phyloP scores from a whole-genome alignment of 2,113 vertebrate genomes.

The Barbus barbus region DNA sequence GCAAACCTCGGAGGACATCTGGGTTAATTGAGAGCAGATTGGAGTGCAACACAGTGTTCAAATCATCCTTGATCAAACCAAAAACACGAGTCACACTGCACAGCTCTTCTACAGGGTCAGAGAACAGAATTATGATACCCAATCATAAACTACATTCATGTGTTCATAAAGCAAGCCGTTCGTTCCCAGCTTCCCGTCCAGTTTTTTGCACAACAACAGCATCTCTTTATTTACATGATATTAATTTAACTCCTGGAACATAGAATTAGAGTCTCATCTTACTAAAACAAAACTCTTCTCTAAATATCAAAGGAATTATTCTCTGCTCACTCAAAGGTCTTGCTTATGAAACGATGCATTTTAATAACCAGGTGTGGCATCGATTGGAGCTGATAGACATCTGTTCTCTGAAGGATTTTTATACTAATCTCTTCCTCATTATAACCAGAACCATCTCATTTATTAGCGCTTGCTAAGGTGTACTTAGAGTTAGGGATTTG shows the following conservation, averaged over 20 bases:
- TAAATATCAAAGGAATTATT: constrained; percentile 46
- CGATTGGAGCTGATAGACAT: constrained; percentile 31
- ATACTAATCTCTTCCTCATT: constrained; percentile 34
- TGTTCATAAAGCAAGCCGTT: neutral
- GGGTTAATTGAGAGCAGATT: constrained; percentile 30
- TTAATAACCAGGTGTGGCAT: constrained; percentile 42
- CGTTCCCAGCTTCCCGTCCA: neutral
- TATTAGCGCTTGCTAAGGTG: constrained; percentile 1
- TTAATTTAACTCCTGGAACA: neutral
- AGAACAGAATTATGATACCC: neutral
- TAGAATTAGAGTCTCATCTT: constrained; percentile 7
- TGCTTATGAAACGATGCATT: constrained; percentile 35
- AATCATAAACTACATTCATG: neutral
- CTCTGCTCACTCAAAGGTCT: constrained; percentile 30
- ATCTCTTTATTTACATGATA: constrained; percentile 16
- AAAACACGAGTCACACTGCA: neutral
- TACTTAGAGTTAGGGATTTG: neutral
- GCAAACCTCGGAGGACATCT: neutral
- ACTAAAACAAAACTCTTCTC: constrained; percentile 17
- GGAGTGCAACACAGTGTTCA: constrained; percentile 1
- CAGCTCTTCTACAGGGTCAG: neutral
- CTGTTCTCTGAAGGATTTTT: constrained; percentile 21
- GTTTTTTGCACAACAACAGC: neutral
- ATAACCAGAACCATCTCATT: constrained; percentile 20
- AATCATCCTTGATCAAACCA: constrained; percentile 25